A percentile compares a stretch with the other conserved stretches of the same genome.
Evolutionary conservation across 2,888 invertebrate species (phyloP).

Genomic region (Rugalucina vietnamica): DNA sequence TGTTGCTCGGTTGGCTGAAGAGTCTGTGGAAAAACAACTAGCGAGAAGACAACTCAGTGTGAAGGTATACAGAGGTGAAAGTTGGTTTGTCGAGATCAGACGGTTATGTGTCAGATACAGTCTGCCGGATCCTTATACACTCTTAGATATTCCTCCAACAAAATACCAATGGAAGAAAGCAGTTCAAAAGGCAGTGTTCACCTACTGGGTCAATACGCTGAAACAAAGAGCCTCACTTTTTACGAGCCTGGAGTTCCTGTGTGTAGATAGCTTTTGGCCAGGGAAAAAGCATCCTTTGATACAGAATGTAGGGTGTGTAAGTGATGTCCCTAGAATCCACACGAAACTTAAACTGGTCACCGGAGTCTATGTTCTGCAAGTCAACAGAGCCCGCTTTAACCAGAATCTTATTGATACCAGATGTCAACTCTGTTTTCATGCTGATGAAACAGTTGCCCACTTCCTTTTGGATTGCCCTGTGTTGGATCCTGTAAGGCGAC

Average conservation of each 20-base stretch:
- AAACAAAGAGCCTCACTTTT: not conserved
- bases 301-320: not conserved
- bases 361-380: not conserved
- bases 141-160: not conserved
- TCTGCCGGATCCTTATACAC: not conserved
- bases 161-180: constrained; percentile 2
- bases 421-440: not conserved
- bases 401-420: not conserved
- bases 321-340: not conserved
- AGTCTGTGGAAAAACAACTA: not conserved
- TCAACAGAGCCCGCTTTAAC: not conserved
- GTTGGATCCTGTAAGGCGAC: not conserved
- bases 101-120: constrained; percentile 17
- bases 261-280: not conserved
- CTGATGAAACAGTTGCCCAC: not conserved
- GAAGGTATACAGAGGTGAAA: not conserved
- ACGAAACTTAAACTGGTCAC: not conserved
- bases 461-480: not conserved
- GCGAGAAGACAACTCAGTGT: constrained; percentile 7
- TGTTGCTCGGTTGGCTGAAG: not conserved
- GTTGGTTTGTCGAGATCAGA: constrained; percentile 16
- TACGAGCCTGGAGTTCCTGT: not conserved
- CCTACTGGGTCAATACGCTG: not conserved
- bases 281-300: not conserved
- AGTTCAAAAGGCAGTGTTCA: not conserved